Base-by-base conservation (phyloP, 64 coral and sea anemone species). In the Porites australiensis region DNA sequence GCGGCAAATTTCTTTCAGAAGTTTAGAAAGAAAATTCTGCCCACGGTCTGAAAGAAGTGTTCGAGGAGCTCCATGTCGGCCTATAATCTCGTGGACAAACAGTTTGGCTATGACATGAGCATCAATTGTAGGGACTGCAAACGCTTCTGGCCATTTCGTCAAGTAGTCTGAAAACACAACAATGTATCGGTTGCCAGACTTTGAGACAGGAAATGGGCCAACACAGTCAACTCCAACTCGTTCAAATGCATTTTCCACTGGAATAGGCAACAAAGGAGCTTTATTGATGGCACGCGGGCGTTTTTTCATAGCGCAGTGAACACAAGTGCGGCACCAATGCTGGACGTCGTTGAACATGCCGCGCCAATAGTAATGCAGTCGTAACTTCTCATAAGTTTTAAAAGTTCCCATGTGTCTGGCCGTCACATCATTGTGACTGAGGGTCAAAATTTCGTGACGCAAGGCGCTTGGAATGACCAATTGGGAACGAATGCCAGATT, bases 41-140 rank as follows among this genome's bases (percentile, higher is more conserved):
- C 77, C 77, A 3, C 77, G 77, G 4, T 79, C 77, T 3, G 77
- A 79, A 9, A 79, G 51, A 2, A 79, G 50, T 46, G 77, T 79
- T 4, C 77, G 77, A 52, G 77, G 77, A 2, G 77, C 77, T 12
- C 77, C 77, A 79, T 79, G 77, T 79, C 77, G 8, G n/a, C 37
- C 21, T 4, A 79, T 79, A 4, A 79, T 79, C 51, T 79, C 77
- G 19, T 79, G 37, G 44, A 79, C 77, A 48, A 79, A 13, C 9
- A 79, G 10, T 11, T 50, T 13, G 3, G 43, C 77, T 48, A 79
- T 79, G 2, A 53, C 4, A 3, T 15, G 13, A 53, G 77, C 77
- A 3, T 79, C 77, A 51, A 54, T 10, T 14, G 21, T 64, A 11
- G 16, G 58, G 8, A 86, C 10, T 21, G 82, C 82, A 64, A 86